A percentile compares a stretch with the other conserved stretches of the same genome.
These are phyloP conservation scores for Microtus oregoni DNA, from an alignment of 2,113 vertebrate species.

Conservation along the genomic window DNA sequence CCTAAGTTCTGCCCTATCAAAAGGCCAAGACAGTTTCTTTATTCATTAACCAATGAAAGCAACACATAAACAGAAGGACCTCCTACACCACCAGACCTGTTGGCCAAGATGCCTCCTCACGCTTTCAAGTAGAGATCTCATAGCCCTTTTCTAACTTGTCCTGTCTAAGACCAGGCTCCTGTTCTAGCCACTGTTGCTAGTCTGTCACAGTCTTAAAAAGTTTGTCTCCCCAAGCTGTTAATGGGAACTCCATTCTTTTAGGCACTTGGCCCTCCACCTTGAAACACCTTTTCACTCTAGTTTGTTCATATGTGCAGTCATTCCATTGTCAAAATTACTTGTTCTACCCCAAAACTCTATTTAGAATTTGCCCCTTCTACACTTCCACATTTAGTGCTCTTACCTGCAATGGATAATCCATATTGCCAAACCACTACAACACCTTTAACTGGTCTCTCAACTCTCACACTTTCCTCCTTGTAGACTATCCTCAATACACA, in stretches of 20 bases:
- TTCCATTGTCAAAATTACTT: neutral
- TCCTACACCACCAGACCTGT: neutral
- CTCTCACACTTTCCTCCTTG: neutral
- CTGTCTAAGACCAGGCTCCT: neutral
- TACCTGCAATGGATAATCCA: neutral
- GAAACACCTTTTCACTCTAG: neutral
- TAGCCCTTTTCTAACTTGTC: neutral
- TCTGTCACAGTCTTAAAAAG: neutral
- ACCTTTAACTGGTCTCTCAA: slow-evolving; percentile 27
- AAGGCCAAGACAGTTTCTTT: no score
- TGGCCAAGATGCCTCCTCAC: neutral
- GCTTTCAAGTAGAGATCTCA: neutral
- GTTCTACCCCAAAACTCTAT: neutral
- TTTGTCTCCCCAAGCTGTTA: neutral
- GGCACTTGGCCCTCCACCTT: neutral
- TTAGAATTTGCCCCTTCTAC: neutral
- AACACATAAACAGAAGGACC: no score
- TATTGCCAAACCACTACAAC: neutral
- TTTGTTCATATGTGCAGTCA: neutral
- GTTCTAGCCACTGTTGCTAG: neutral
- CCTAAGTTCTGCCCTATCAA: no score
- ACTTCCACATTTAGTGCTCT: neutral
- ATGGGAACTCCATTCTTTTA: neutral
- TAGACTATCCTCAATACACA: neutral
- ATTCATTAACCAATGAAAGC: no score